These are phyloP conservation scores for Cephus spinipes DNA, from an alignment of 2,888 invertebrate species.

Conservation along the genomic window DNA sequence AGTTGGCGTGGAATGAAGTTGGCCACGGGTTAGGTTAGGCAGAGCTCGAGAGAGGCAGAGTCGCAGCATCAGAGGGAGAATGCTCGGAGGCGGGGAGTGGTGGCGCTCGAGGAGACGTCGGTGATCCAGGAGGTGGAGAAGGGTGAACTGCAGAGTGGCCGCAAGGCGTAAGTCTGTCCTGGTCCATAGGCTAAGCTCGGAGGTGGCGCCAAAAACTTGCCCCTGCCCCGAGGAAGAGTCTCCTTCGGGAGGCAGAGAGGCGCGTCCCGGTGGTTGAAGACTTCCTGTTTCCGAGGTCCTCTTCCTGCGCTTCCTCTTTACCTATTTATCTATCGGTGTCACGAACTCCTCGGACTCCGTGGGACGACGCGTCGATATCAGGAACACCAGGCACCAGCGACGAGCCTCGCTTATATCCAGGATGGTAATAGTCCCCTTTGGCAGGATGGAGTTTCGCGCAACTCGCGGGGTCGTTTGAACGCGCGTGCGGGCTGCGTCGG, in stretches of 20 bases:
- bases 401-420: background rate
- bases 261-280: constrained; percentile 28
- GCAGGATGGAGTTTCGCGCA: background rate
- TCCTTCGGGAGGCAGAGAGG: constrained; percentile 33
- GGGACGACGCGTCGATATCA: background rate
- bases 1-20: constrained; percentile 66
- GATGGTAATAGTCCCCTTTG: background rate
- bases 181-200: constrained; percentile 72
- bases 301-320: background rate
- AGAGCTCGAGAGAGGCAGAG: constrained; percentile 39
- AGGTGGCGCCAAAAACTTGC: constrained; percentile 70
- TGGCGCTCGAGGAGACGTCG: background rate
- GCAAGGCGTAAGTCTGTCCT: constrained; percentile 66
- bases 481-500: constrained; percentile 25
- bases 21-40: constrained; percentile 61
- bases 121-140: constrained; percentile 51
- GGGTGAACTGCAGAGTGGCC: constrained; percentile 68
- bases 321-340: background rate
- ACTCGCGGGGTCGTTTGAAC: constrained; percentile 23
- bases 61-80: constrained; percentile 55
- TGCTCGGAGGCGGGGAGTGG: constrained; percentile 37
- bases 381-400: background rate
- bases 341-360: background rate
- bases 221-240: constrained; percentile 53
- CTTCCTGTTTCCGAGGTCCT: background rate